Conservation (phyloP, 1,140 invertebrate genomes). For the Adoxophyes honmai region DNA sequence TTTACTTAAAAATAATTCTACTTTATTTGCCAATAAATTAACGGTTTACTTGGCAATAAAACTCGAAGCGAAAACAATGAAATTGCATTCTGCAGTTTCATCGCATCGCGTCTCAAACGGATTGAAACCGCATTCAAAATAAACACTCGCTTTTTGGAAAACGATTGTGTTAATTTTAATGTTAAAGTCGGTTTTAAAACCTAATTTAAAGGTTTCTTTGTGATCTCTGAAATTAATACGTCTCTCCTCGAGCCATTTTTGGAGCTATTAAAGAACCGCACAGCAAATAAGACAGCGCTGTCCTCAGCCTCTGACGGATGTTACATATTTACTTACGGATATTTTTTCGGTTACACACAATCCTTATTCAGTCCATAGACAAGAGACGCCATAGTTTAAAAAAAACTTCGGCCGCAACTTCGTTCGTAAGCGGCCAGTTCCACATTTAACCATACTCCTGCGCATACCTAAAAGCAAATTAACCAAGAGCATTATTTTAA, state of each 20-base stretch:
- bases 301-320: neutral
- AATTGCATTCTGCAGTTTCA: neutral
- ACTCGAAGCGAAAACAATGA: neutral
- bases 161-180: constrained; percentile 51
- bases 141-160: constrained; percentile 30
- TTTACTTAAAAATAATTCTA: neutral
- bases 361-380: no score
- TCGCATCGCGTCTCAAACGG: no score
- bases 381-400: no score
- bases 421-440: no score
- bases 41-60: constrained; percentile 33
- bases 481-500: neutral
- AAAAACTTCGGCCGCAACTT: no score
- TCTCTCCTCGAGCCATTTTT: constrained; percentile 39
- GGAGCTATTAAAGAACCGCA: constrained; percentile 55
- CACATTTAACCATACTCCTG: neutral
- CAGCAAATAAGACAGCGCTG: constrained; percentile 32
- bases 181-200: constrained; percentile 69
- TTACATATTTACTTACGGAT: neutral
- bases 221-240: constrained; percentile 64
- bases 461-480: constrained; percentile 1
- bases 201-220: constrained; percentile 68
- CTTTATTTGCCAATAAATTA: constrained; percentile 47
- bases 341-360: no score
- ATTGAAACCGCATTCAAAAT: constrained; percentile 45